Conservation (phyloP, 2,797 vertebrate genomes). For the Loris lydekkerianus region DNA sequence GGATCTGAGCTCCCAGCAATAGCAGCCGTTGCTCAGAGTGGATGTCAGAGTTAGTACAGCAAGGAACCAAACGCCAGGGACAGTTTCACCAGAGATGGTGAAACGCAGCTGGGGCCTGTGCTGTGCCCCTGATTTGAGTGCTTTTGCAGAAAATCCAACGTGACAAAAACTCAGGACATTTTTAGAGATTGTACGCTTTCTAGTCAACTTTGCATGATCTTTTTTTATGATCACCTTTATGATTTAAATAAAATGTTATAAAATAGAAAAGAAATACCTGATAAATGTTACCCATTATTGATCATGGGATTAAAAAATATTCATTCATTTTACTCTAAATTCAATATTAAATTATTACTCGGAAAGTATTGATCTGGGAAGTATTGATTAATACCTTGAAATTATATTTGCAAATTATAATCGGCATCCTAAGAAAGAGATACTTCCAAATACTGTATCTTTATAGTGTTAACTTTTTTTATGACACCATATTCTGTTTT, state of each 20-base stretch:
- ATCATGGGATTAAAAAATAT: neutral
- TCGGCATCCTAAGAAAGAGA: neutral
- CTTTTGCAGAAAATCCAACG: constrained; percentile 84
- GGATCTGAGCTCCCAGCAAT: constrained; percentile 74
- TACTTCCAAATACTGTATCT: neutral
- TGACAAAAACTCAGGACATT: constrained; percentile 80
- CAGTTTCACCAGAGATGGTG: constrained; percentile 87
- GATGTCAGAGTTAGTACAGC: constrained; percentile 81
- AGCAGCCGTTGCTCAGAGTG: constrained; percentile 82
- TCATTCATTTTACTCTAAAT: constrained; percentile 29
- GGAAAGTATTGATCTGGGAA: neutral
- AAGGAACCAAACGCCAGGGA: constrained; percentile 79
- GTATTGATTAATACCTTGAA: neutral
- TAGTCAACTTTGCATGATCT: constrained; percentile 82
- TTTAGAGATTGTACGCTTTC: constrained; percentile 84
- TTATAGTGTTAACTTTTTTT: neutral
- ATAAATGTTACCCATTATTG: neutral
- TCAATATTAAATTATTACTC: neutral
- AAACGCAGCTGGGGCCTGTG: constrained; percentile 80
- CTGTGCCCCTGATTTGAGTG: constrained; percentile 80
- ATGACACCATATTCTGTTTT: neutral
- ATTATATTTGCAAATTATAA: constrained; percentile 34
- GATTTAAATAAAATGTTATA: constrained; percentile 80
- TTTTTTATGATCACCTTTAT: constrained; percentile 84
- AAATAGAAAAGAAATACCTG: constrained; percentile 58